These are phyloP conservation scores for Cosmia pyralina DNA, from an alignment of 2,888 invertebrate genomes.

Conservation along the genomic window DNA sequence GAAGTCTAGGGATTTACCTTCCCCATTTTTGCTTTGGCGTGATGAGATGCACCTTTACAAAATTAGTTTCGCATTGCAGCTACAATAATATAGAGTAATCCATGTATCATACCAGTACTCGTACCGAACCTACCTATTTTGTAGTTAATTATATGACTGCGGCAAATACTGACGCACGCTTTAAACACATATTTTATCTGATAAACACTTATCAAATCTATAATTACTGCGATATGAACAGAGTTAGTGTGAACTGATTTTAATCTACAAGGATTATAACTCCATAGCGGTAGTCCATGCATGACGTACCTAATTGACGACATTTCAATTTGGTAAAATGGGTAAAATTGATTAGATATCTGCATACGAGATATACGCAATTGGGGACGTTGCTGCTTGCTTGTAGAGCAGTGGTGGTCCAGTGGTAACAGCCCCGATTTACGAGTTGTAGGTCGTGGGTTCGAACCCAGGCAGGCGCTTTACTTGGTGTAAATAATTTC, in stretches of 20 bases:
- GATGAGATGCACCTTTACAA: constrained; percentile 2
- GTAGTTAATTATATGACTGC: constrained; percentile 30
- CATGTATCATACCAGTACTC: not conserved
- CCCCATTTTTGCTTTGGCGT: not conserved
- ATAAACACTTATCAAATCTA: constrained; percentile 59
- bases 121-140: constrained; percentile 4
- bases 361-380: too few species aligned
- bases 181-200: constrained; percentile 50
- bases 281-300: not conserved
- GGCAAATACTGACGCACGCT: constrained; percentile 21
- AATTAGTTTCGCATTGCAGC: constrained; percentile 18
- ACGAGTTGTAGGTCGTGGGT: too few species aligned
- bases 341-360: not conserved
- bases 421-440: too few species aligned
- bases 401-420: too few species aligned
- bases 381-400: too few species aligned
- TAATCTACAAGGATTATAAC: constrained; percentile 46
- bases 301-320: constrained; percentile 27
- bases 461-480: too few species aligned
- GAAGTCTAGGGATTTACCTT: constrained; percentile 12
- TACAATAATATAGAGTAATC: constrained; percentile 6
- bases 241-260: constrained; percentile 53
- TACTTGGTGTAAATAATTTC: too few species aligned
- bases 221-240: constrained; percentile 48
- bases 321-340: constrained; percentile 21